phyloP scores from a whole-genome alignment of 2,113 vertebrate genomes.

The Notothenia coriiceps region DNA sequence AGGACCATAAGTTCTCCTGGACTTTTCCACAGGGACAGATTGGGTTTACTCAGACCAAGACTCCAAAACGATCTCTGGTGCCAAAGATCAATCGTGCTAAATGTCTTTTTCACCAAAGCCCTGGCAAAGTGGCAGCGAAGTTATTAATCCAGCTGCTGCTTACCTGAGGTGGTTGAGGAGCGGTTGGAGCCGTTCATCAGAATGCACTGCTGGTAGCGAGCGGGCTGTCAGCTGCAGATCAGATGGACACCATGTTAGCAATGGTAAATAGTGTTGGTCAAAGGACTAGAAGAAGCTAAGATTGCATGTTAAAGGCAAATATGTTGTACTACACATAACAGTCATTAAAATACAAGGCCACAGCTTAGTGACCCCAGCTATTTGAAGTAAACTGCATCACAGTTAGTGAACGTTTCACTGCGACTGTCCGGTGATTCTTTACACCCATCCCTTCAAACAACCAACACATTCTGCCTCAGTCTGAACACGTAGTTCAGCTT shows the following conservation, averaged over 20 bases:
- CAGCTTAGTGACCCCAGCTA: too few species aligned
- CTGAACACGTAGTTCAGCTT: background rate
- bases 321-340: conserved; percentile 1
- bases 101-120: conserved; percentile 33
- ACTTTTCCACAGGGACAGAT: conserved; percentile 28
- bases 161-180: conserved; percentile 98
- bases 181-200: conserved; percentile 97
- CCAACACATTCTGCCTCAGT: background rate
- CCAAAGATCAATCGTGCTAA: conserved; percentile 46
- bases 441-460: background rate
- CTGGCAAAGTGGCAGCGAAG: conserved; percentile 30
- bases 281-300: conserved; percentile 25
- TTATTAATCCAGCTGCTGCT: conserved; percentile 51
- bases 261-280: conserved; percentile 51
- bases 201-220: conserved; percentile 91
- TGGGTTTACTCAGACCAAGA: conserved; percentile 31
- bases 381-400: too few species aligned
- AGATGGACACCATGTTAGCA: conserved; percentile 61
- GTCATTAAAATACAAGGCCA: conserved; percentile 13
- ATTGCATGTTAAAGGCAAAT: conserved; percentile 13
- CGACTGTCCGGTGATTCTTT: background rate
- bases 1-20: conserved; percentile 22
- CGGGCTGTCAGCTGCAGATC: conserved; percentile 91
- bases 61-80: conserved; percentile 1
- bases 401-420: background rate